Conservation (phyloP, 2,888 invertebrate genomes). For the Dromius quadrimaculatus region DNA sequence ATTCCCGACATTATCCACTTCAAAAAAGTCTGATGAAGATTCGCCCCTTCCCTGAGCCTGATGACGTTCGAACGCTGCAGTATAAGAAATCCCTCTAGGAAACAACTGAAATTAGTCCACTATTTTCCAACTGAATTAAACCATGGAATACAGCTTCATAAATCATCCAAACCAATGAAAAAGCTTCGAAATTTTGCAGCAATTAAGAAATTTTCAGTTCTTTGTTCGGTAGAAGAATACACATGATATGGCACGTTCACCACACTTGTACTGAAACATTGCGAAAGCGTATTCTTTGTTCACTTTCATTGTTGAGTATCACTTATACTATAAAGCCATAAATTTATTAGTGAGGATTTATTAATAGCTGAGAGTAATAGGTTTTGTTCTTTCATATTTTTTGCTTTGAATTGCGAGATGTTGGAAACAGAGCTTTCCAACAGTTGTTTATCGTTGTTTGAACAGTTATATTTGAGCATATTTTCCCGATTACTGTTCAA, state of each 20-base stretch:
- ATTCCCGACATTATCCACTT: no score
- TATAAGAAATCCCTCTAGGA: no score
- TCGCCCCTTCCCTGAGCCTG: no score
- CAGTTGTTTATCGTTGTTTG: no score
- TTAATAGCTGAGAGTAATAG: conserved; percentile 44
- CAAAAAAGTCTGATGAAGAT: no score
- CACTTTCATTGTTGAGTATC: conserved; percentile 22
- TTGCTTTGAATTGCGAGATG: conserved; percentile 25
- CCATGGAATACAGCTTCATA: background rate
- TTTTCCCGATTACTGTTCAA: no score
- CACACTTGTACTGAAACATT: conserved; percentile 21
- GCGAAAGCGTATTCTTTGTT: conserved; percentile 5
- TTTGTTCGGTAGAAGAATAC: conserved; percentile 6
- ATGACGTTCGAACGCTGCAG: no score
- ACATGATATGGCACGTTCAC: conserved; percentile 9
- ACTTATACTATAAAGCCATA: conserved; percentile 36
- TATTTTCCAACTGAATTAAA: conserved; percentile 1
- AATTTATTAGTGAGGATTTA: conserved; percentile 45
- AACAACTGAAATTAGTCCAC: no score
- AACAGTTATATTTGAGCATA: no score
- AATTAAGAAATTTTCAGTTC: conserved; percentile 25
- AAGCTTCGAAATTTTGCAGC: conserved; percentile 22
- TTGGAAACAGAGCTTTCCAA: conserved; percentile 7
- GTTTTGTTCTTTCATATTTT: conserved; percentile 16
- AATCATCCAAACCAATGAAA: conserved; percentile 22